Percentiles rank a stretch among this genome's conserved stretches.
phyloP scores from a whole-genome alignment of 1,140 invertebrate genomes.

The Hydropsyche tenuis region DNA sequence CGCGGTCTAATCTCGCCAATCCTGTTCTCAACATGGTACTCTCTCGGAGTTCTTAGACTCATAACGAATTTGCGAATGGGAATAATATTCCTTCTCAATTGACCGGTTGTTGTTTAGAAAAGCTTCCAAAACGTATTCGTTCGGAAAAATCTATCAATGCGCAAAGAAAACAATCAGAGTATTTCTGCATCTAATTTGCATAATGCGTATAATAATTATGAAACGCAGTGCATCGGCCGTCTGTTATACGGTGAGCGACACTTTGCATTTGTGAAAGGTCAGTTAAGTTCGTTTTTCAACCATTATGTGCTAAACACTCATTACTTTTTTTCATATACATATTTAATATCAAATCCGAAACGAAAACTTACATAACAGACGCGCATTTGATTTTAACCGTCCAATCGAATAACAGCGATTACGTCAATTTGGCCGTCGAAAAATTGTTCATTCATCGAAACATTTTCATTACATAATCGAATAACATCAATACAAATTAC shows the following conservation, averaged over 20 bases:
- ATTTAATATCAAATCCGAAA: neutral
- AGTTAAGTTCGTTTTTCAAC: conserved; percentile 6
- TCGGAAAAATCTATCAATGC: no score
- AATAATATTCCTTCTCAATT: neutral
- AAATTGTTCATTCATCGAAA: no score
- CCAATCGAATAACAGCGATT: no score
- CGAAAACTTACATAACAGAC: neutral
- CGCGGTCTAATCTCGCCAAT: conserved; percentile 20
- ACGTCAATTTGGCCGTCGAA: no score
- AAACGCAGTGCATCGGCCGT: neutral
- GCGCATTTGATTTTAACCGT: neutral
- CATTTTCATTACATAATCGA: no score
- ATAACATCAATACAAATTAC: no score
- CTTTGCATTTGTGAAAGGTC: conserved; percentile 21
- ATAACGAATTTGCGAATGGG: neutral
- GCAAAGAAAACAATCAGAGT: no score
- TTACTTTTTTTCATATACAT: no score
- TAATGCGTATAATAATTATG: conserved; percentile 7
- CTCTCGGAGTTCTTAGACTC: neutral
- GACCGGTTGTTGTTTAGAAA: no score
- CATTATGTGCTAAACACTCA: no score
- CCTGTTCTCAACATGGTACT: conserved; percentile 4
- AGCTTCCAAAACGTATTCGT: no score
- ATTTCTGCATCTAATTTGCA: no score
- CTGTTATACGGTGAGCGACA: neutral